Evolutionary conservation across 35 echinoderm and acorn worm species (phyloP).

Genomic region (Patiria miniata): DNA sequence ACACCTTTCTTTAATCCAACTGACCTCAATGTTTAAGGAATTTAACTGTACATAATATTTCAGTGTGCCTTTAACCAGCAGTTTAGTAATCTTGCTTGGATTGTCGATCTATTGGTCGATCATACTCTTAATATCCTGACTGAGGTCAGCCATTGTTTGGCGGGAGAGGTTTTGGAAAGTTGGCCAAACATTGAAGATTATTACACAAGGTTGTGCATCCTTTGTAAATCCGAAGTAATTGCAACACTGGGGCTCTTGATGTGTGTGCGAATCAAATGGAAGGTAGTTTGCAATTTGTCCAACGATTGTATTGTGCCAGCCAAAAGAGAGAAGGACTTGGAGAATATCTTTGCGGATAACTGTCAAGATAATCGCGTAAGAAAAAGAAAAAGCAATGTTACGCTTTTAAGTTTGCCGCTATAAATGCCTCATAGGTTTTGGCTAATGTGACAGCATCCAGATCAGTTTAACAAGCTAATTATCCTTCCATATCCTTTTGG

Average conservation of each 20-base stretch:
- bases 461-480: no score
- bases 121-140: neutral
- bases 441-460: no score
- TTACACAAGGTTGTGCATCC: neutral
- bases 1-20: neutral
- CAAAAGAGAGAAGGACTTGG: no score
- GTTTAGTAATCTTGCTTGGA: neutral
- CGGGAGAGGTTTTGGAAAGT: neutral
- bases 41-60: neutral
- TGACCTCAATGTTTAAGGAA: neutral
- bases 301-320: neutral
- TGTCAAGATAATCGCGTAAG: no score
- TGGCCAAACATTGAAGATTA: neutral
- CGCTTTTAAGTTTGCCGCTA: no score
- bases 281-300: neutral
- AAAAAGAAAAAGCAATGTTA: no score
- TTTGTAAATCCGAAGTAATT: neutral
- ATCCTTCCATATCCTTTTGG: no score
- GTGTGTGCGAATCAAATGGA: neutral
- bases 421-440: no score
- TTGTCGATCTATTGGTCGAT: neutral
- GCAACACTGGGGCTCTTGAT: neutral
- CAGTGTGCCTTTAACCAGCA: neutral
- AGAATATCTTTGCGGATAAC: no score
- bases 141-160: constrained; percentile 16